Conservation (phyloP, 1,140 invertebrate species). For the Laupala kohalensis region DNA sequence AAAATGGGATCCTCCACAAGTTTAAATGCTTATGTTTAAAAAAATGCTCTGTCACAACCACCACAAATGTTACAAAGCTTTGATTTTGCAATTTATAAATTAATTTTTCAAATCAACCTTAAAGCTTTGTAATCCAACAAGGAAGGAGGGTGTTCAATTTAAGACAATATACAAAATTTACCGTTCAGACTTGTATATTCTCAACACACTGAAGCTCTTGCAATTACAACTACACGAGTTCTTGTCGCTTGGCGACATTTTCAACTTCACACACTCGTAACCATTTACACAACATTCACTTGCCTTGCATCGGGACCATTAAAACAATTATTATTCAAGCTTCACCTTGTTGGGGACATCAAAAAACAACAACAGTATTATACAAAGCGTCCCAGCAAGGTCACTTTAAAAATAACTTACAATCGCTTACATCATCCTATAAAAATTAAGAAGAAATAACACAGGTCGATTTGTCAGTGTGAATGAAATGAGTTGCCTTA, state of each 20-base stretch:
- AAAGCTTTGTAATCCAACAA: background rate
- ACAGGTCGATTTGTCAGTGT: conserved; percentile 4
- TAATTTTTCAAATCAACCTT: background rate
- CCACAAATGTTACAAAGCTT: background rate
- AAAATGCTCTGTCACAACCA: background rate
- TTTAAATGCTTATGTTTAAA: background rate
- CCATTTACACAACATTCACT: conserved; percentile 1
- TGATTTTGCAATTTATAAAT: background rate
- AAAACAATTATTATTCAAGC: conserved; percentile 6
- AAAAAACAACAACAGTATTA: background rate
- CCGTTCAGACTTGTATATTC: conserved; percentile 13
- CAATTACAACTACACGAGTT: conserved; percentile 4
- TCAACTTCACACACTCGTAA: background rate
- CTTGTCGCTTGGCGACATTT: conserved; percentile 10
- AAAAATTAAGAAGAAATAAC: conserved; percentile 9
- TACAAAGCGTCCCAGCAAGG: conserved; percentile 12
- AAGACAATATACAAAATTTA: background rate
- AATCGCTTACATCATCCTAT: conserved; percentile 5
- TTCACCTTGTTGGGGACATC: background rate
- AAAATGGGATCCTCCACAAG: background rate
- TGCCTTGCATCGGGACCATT: conserved; percentile 1
- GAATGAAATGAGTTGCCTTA: conserved; percentile 9
- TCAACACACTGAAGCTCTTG: conserved; percentile 11
- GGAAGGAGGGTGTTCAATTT: background rate
- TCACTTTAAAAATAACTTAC: conserved; percentile 13